Evolutionary conservation across 2,888 invertebrate species (phyloP).

Genomic region (Macaria liturata): DNA sequence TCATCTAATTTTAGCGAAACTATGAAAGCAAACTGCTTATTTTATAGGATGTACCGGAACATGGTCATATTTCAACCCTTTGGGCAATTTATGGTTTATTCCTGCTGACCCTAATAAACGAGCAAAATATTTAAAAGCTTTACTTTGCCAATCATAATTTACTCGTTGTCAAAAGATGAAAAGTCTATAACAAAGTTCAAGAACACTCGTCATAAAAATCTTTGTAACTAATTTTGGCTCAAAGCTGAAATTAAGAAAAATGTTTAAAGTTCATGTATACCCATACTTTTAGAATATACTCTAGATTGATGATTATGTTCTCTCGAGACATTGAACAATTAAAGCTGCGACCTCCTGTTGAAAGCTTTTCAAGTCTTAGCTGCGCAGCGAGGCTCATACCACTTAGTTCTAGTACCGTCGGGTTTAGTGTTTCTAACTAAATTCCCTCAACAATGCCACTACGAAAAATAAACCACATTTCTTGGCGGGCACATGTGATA

Average conservation of each 20-base stretch:
- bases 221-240: no score
- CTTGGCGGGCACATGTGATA: conserved; percentile 13
- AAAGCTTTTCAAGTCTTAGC: conserved; percentile 22
- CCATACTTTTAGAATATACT: no score
- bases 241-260: no score
- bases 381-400: conserved; percentile 15
- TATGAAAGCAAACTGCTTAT: conserved; percentile 34
- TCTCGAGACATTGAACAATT: conserved; percentile 10
- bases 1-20: conserved; percentile 35
- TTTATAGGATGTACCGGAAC: conserved; percentile 24
- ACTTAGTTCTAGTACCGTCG: conserved; percentile 23
- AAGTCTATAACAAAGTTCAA: no score
- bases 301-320: conserved; percentile 6
- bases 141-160: no score
- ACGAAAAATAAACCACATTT: conserved; percentile 15
- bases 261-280: no score
- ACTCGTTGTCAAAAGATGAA: no score
- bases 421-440: conserved; percentile 23
- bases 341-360: conserved; percentile 11
- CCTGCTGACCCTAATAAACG: no score
- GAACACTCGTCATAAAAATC: no score
- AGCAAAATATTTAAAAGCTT: no score
- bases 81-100: no score
- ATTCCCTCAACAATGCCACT: conserved; percentile 16
- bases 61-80: conserved; percentile 13